These are phyloP conservation scores for Diorhabda carinulata DNA, from an alignment of 1,140 invertebrate genomes.

Conservation along the genomic window DNA sequence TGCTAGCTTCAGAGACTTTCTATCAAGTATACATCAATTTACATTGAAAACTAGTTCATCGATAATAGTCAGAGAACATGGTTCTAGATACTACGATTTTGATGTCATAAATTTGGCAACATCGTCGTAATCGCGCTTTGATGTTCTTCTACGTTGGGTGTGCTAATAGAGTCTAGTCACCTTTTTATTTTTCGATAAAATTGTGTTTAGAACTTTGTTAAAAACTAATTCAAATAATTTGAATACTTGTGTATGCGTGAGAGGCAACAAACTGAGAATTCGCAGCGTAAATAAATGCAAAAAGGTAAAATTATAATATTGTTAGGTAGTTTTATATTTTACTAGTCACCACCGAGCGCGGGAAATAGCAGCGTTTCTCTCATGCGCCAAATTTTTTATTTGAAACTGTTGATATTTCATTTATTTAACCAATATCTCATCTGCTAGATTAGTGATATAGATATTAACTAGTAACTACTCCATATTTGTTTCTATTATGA, in stretches of 20 bases:
- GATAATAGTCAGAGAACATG: no score
- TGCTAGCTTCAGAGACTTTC: neutral
- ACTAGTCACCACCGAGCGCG: slow-evolving; percentile 29
- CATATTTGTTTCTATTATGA: neutral
- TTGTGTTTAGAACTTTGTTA: slow-evolving; percentile 24
- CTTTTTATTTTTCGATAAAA: slow-evolving; percentile 20
- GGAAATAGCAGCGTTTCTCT: slow-evolving; percentile 23
- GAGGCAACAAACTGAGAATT: neutral
- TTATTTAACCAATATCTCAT: no score
- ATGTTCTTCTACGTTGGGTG: slow-evolving; percentile 26
- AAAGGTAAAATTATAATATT: slow-evolving; percentile 27
- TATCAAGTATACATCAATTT: no score
- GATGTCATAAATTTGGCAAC: slow-evolving; percentile 4
- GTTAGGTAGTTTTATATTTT: slow-evolving; percentile 25
- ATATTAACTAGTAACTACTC: no score
- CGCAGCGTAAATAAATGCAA: slow-evolving; percentile 19
- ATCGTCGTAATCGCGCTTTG: slow-evolving; percentile 27
- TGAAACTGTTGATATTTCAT: neutral
- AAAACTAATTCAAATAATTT: slow-evolving; percentile 25
- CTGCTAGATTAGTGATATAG: no score
- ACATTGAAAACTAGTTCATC: no score
- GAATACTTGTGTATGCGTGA: slow-evolving; percentile 2
- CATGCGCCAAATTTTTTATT: neutral
- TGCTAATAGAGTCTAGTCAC: slow-evolving; percentile 21
- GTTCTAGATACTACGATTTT: no score